phyloP scores from a whole-genome alignment of 2,113 vertebrate genomes.

The Sprattus sprattus region DNA sequence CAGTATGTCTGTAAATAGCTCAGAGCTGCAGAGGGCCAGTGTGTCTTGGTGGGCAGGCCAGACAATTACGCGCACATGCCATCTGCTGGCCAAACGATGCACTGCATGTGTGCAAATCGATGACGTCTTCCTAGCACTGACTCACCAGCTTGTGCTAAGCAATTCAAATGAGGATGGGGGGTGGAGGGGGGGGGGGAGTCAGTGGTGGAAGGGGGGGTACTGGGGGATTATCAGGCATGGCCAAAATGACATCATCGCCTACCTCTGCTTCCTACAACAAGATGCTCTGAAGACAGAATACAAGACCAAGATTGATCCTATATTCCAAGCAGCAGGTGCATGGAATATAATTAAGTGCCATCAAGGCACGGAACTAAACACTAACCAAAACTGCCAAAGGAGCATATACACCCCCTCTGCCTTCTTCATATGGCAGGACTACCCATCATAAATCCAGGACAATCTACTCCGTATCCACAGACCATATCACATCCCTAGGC shows the following conservation, averaged over 20 bases:
- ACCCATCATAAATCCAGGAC: not conserved
- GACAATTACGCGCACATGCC: not conserved
- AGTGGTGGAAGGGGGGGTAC: too few relatives aligned
- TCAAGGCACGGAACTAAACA: not conserved
- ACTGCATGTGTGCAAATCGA: not conserved
- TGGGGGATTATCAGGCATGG: not conserved
- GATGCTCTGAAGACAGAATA: not conserved
- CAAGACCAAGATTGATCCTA: not conserved
- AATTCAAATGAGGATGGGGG: not conserved
- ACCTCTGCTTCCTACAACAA: not conserved
- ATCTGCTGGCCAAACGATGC: not conserved
- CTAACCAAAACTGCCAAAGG: not conserved
- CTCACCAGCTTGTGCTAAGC: constrained; percentile 8
- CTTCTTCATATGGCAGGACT: not conserved
- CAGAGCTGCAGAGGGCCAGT: not conserved
- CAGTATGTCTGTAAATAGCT: not conserved
- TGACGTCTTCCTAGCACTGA: not conserved
- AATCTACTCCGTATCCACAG: not conserved
- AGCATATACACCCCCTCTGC: not conserved
- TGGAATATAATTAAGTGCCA: not conserved
- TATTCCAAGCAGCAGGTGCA: not conserved
- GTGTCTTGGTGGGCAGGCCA: not conserved
- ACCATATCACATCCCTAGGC: not conserved
- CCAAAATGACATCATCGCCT: not conserved
- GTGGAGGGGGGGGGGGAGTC: not conserved